Base-by-base conservation (phyloP, 1,140 invertebrate species). In the Stenopsyche tienmushanensis region DNA sequence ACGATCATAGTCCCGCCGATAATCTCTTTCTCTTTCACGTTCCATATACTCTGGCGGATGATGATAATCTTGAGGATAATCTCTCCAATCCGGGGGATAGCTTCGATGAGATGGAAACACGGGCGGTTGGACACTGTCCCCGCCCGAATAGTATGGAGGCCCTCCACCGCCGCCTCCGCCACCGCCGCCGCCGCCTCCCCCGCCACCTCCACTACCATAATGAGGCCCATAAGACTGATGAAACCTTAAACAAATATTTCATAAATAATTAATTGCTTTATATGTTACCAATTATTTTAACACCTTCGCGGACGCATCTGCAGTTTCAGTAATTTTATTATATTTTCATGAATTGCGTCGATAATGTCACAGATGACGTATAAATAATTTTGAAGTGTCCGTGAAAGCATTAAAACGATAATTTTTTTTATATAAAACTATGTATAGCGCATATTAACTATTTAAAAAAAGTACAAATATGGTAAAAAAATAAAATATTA, bases 61-160 rank as follows among this genome's bases (percentile, higher is more conserved):
- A 41, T 57, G 62, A 41, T 69, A 69, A 17, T 69, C 67, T 7
- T 54, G 34, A 10, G 67, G 67, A 44, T 70, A 70, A n/a, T 70
- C 64, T 62, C 64, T 49, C 68, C 68, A 70, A 29, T 70, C 64
- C 8, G 60, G 62, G 9, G 68, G 68, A 25, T 70, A 70, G 10
- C 66, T n/a, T 18, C 26, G 63, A 45, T 65, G 67, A 13, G 67
- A 15, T 3, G 34, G 17, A 42, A 54, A 54, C 1, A n/a, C n/a
- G n/a, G n/a, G n/a, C n/a, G n/a, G n/a, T n/a, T 39, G n/a, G n/a
- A 39, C 34, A 39, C 34, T 39, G 34, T n/a, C n/a, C n/a, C n/a
- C n/a, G n/a, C n/a, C 44, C 18, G 59, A 21, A 53, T 44, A 24
- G 34, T 57, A 15, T 29, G 57, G 65, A 24, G 13, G 65, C 42